Evolutionary conservation across 2,888 invertebrate species (phyloP), one percentile per base, ranked within the genome.

Genomic region (Eilema caniola): DNA sequence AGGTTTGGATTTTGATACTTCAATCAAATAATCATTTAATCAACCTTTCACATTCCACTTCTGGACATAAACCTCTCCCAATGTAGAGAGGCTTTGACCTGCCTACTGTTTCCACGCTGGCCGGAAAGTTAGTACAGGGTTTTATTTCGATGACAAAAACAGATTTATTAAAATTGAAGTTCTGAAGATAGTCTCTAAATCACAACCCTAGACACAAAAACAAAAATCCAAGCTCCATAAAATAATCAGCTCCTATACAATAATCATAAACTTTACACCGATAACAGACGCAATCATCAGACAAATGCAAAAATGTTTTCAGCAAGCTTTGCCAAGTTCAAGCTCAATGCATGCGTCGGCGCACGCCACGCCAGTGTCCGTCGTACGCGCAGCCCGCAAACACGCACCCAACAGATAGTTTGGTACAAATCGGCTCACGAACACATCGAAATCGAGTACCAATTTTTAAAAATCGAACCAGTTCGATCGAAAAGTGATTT

Each of bases 271-370:
- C 24, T 28, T 28, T 57, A 67, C 62, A 74, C 70, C 75, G 72
- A 82, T 80, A 74, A 71, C 69, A 75, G 71, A 74, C 65, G 69
- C n/a, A 78, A 73, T 78, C 83, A 80, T 78, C 74, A 73, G 63
- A 80, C 78, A 84, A 86, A 86, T 87, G 89, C 88, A 86, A 90
- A 91, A 92, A 90, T 90, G 86, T 90, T 90, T 89, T 89, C 89
- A 90, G 87, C 84, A 82, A 85, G 85, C 86, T 88, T 87, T 90
- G 92, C 91, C 93, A 93, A 93, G 94, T 94, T 95, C 94, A 94
- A 91, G 89, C 91, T 87, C 89, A 86, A 86, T 67, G 75, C 82
- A 85, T 78, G 84, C 85, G 83, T 83, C 82, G 79, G 85, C 86
- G 84, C 85, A 87, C 85, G 84, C 84, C 78, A 81, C 85, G 88